Evolutionary conservation across 2,888 invertebrate species (phyloP).

Genomic region (Ectemnius cavifrons): DNA sequence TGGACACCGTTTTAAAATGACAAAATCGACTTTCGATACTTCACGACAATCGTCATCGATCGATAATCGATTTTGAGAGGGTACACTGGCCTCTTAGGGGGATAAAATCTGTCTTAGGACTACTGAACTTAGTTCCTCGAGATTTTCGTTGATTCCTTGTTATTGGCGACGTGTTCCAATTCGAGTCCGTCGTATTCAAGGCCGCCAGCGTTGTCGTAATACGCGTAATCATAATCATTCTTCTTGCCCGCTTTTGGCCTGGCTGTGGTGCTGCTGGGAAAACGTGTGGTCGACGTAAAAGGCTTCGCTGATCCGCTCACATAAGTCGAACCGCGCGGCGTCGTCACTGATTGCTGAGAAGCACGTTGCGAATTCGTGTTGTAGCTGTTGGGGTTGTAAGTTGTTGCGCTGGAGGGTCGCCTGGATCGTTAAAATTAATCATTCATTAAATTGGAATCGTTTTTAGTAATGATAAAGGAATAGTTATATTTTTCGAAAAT

Average conservation of each 20-base stretch:
- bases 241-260: conserved; percentile 78
- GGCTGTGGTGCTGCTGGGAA: conserved; percentile 71
- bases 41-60: conserved; percentile 11
- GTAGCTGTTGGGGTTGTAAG: conserved; percentile 71
- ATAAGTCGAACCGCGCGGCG: conserved; percentile 74
- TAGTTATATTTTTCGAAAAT: no score
- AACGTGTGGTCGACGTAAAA: conserved; percentile 70
- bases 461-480: no score
- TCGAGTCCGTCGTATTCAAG: conserved; percentile 78
- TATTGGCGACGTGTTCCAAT: conserved; percentile 71
- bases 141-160: conserved; percentile 74
- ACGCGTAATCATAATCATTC: conserved; percentile 90
- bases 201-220: conserved; percentile 85
- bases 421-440: conserved; percentile 52
- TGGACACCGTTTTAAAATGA: conserved; percentile 9
- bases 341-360: conserved; percentile 64
- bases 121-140: conserved; percentile 47
- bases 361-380: conserved; percentile 65
- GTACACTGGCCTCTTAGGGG: conserved; percentile 55
- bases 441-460: background rate
- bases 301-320: conserved; percentile 75
- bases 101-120: no score
- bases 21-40: conserved; percentile 56
- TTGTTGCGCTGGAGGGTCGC: conserved; percentile 66
- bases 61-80: conserved; percentile 52